Conservation (phyloP, 2,888 invertebrate species). For the Thumatha senex region DNA sequence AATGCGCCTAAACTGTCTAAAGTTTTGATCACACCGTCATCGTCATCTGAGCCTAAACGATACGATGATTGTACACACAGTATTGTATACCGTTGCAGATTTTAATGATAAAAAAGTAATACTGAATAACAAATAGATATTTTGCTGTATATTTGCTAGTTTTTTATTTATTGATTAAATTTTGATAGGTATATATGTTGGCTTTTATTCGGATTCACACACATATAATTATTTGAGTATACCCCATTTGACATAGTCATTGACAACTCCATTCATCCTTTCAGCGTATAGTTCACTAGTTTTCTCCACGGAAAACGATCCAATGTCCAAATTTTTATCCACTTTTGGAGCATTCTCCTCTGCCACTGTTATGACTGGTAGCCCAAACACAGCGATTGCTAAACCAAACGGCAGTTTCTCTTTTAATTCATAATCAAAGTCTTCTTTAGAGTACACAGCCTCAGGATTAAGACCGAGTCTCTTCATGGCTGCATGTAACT, state of each 20-base stretch:
- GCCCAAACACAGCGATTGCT: not conserved
- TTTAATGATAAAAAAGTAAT: too few species aligned
- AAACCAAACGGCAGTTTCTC: constrained; percentile 13
- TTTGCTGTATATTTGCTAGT: too few species aligned
- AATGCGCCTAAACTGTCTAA: too few species aligned
- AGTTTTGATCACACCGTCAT: too few species aligned
- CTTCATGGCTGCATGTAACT: constrained; percentile 40
- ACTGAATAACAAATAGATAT: too few species aligned
- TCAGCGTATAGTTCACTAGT: not conserved
- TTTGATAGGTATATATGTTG: too few species aligned
- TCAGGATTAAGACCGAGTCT: constrained; percentile 42
- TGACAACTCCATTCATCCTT: not conserved
- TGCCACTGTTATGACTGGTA: not conserved
- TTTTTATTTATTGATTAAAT: too few species aligned
- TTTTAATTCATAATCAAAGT: constrained; percentile 50
- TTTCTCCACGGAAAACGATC: not conserved
- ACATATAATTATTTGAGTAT: not conserved
- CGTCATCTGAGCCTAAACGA: too few species aligned
- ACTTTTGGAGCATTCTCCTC: not conserved
- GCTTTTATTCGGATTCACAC: too few species aligned
- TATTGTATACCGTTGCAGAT: too few species aligned
- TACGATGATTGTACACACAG: too few species aligned
- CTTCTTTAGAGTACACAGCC: constrained; percentile 47
- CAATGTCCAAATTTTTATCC: not conserved
- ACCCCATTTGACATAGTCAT: not conserved